Evolutionary conservation across 2,797 vertebrate species (phyloP), one percentile per base, ranked within the genome.

Genomic region (Aratinga solstitialis): DNA sequence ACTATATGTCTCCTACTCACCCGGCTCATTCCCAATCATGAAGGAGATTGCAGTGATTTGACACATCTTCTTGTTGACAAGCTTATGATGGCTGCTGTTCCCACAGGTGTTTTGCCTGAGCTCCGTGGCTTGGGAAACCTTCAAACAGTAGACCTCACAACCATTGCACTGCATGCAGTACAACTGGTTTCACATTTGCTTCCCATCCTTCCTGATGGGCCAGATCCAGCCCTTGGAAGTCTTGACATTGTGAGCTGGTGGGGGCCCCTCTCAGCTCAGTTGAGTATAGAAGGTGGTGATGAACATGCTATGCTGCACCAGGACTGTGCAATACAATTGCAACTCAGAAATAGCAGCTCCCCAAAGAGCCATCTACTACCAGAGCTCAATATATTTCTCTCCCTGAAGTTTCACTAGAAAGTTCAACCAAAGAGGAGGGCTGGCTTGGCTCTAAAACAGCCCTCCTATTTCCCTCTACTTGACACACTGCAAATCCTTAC

Each of bases 401-500:
- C 59, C 51, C 36, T 84, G 17, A 83, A 93, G 56, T 51, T 73
- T 61, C 42, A 61, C 53, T 40, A 48, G 48, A 94, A 81, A 56
- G 51, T 36, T 88, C 1, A 1, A 65, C 56, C 29, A 38, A 54
- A 87, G 40, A 78, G 20, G 17, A 67, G 13, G 40, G 17, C 34
- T 80, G 65, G 27, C 40, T 73, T 4, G 3, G 83, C 77, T 93
- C 63, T 77, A 30, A 85, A 80, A 67, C 26, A 94, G 27, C 13
- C 42, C 2, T 0, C 40, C 40, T 34, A 8, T 58, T 90, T 91
- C 71, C 67, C 67, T 61, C 43, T 32, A 5, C 59, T 75, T 50
- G 47, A 74, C 79, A 71, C 68, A 29, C 69, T 89, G 47, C 78
- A 87, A 92, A 95, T 89, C 79, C 87, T 88, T 38, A 22, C 74